A percentile compares a stretch with the other conserved stretches of the same genome.
Conservation (phyloP, 2,888 invertebrate species). For the Rambutsinella grinnellia region DNA sequence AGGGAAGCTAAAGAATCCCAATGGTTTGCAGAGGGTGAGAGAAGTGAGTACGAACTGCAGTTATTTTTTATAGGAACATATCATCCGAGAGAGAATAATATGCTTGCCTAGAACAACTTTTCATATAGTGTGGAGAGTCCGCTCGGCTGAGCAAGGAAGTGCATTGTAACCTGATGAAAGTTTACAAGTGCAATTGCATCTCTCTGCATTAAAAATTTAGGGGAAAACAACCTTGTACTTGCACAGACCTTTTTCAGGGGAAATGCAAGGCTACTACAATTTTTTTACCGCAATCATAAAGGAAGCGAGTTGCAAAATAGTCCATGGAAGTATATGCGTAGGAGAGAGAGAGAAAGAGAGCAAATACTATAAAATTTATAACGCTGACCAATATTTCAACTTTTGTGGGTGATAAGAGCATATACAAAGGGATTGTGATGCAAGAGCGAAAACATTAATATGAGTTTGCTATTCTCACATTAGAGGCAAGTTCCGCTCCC, state of each 20-base stretch:
- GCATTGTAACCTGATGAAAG: background rate
- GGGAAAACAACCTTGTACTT: background rate
- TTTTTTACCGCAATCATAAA: conserved; percentile 19
- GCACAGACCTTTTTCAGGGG: background rate
- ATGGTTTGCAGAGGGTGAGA: background rate
- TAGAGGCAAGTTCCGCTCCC: background rate
- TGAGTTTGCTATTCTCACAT: background rate
- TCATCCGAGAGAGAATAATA: background rate
- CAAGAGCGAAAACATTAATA: background rate
- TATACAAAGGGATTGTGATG: background rate
- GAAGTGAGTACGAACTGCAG: too few relatives aligned
- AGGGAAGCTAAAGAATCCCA: background rate
- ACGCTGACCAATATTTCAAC: conserved; percentile 11
- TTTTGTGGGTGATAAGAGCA: conserved; percentile 21
- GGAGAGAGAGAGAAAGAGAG: background rate
- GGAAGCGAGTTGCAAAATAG: conserved; percentile 5
- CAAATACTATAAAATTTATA: background rate
- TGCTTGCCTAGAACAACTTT: background rate
- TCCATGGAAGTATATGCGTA: conserved; percentile 3
- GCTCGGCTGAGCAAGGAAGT: background rate
- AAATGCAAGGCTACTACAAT: conserved; percentile 7
- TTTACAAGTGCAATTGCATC: too few relatives aligned
- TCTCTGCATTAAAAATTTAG: too few relatives aligned
- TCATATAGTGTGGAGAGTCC: background rate
- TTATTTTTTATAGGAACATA: conserved; percentile 3